Evolutionary conservation across 2,113 vertebrate genomes (phyloP), one percentile per base, ranked within the genome.

Genomic region (Callipepla californica): DNA sequence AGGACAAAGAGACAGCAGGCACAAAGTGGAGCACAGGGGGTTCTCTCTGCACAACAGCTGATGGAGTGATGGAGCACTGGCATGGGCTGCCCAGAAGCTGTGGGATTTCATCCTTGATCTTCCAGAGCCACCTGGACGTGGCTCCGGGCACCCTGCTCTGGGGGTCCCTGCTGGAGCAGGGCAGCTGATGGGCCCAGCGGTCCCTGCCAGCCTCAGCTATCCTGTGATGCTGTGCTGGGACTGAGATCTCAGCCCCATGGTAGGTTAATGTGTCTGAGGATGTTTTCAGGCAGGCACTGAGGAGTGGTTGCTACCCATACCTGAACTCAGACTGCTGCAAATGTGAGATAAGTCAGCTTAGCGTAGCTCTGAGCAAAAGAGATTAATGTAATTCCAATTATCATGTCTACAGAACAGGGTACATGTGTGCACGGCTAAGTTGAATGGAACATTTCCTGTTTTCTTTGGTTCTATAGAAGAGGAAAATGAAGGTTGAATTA

Each of bases 261-360:
- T 7, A 36, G 62, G 66, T 85, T 87, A n/a, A 0, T 3, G 87
- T 72, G 85, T n/a, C 87, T 79, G 81, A 68, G 45, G 0, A 26
- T n/a, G 72, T 63, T 80, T 76, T 45, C 58, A 53, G 44, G 67
- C 87, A 30, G 0, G 4, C 75, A 68, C 26, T 82, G 94, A 58
- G 50, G 58, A 23, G 1, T 13, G 45, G 26, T 28, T 72, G 21
- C 81, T 81, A 62, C 74, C 48, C 15, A 0, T 81, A 75, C 14
- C 0, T 89, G 62, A 92, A 7, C 76, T 66, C 53, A 51, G 57
- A 21, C 75, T 87, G 90, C 92, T 96, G 94, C 79, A 89, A 87
- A 69, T 63, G 85, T 68, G 90, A 91, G 94, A 90, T 91, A 94
- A 95, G 45, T 47, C 92, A 82, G 75, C 63, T 89, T 85, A 95